Evolutionary conservation across 1,140 invertebrate species (phyloP).

Genomic region (Drosophila kanapiae): DNA sequence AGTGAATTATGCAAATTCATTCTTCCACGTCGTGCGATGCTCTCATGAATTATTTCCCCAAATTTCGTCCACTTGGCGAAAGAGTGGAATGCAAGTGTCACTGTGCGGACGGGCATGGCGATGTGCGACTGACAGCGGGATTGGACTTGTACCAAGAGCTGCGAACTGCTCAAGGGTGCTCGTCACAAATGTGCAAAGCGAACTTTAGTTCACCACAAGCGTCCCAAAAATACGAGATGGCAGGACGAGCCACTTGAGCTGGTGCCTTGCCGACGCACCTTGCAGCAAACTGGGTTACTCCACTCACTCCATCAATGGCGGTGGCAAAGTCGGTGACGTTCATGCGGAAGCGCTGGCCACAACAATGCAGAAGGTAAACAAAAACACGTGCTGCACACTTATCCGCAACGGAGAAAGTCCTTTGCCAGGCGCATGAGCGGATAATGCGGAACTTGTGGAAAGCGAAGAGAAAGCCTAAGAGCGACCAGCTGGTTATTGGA

Average conservation of each 20-base stretch:
- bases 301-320: conserved; percentile 3
- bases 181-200: conserved; percentile 77
- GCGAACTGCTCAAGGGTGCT: conserved; percentile 69
- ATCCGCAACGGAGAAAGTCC: conserved; percentile 49
- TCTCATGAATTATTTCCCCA: conserved; percentile 47
- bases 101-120: neutral
- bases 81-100: conserved; percentile 23
- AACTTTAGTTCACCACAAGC: conserved; percentile 68
- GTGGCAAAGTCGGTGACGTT: conserved; percentile 30
- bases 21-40: conserved; percentile 38
- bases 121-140: conserved; percentile 28
- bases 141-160: conserved; percentile 37
- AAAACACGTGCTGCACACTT: conserved; percentile 73
- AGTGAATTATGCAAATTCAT: conserved; percentile 52
- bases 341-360: conserved; percentile 53
- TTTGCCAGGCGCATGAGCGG: conserved; percentile 49
- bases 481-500: neutral
- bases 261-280: conserved; percentile 58
- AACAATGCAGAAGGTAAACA: conserved; percentile 78
- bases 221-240: conserved; percentile 70
- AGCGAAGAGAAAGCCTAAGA: neutral
- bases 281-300: conserved; percentile 75
- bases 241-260: conserved; percentile 52
- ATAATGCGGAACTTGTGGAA: conserved; percentile 34
- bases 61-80: conserved; percentile 23